phyloP scores from a whole-genome alignment of 2,797 vertebrate genomes.

The Macrochelys suwanniensis region DNA sequence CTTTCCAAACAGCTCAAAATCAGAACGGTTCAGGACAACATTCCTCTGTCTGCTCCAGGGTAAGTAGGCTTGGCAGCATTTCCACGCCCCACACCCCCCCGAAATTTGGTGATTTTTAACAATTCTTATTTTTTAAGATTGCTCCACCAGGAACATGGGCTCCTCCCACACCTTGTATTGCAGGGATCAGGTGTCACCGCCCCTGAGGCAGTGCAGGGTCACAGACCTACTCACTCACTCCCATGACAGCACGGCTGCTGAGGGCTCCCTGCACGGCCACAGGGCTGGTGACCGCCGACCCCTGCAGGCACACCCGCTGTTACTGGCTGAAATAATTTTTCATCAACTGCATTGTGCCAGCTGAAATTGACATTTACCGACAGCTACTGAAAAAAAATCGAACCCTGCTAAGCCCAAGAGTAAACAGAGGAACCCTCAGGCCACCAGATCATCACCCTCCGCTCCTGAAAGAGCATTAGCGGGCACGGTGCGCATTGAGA shows the following conservation, averaged over 20 bases:
- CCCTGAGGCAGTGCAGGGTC: no score
- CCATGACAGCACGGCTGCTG: background rate
- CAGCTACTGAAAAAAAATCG: background rate
- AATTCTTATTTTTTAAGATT: background rate
- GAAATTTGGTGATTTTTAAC: background rate
- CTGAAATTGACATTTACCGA: background rate
- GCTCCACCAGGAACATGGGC: background rate
- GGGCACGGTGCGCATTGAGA: accelerated
- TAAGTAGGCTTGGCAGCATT: background rate
- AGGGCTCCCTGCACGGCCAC: background rate
- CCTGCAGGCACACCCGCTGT: no score
- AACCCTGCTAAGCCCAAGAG: background rate
- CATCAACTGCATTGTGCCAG: background rate
- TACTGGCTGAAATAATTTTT: background rate
- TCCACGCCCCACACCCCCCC: no score
- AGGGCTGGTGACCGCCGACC: background rate
- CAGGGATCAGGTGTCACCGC: background rate
- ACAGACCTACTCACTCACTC: background rate
- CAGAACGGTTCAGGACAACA: accelerated
- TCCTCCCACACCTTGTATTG: background rate
- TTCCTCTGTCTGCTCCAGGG: accelerated
- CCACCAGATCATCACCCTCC: background rate
- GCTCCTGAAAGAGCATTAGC: accelerated
- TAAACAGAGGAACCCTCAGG: background rate
- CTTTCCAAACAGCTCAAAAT: background rate